These are phyloP conservation scores for Rhamphomyia laevipes DNA, from an alignment of 2,888 invertebrate species.

Conservation along the genomic window DNA sequence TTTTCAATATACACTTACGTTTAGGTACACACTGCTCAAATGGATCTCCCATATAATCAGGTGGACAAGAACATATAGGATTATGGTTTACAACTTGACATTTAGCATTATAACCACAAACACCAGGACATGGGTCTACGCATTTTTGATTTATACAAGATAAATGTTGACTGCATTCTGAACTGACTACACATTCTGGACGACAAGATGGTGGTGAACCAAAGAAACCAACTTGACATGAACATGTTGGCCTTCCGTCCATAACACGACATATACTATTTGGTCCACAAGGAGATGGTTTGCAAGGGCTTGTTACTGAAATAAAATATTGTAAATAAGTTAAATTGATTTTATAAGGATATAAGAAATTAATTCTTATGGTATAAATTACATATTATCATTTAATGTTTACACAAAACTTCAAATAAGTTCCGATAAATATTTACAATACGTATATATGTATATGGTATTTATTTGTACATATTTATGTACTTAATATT, in stretches of 20 bases:
- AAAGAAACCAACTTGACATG: constrained; percentile 57
- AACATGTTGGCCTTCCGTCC: constrained; percentile 63
- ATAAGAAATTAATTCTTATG: background rate
- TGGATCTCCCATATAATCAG: constrained; percentile 62
- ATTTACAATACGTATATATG: too few relatives aligned
- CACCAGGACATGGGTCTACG: constrained; percentile 62
- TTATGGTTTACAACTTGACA: constrained; percentile 72
- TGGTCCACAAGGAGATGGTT: constrained; percentile 67
- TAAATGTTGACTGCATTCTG: constrained; percentile 61
- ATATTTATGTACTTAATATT: background rate
- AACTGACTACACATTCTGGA: constrained; percentile 66
- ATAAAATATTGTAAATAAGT: constrained; percentile 16
- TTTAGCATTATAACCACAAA: constrained; percentile 63
- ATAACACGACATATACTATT: constrained; percentile 62
- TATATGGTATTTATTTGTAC: too few relatives aligned
- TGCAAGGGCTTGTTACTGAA: constrained; percentile 48
- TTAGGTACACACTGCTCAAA: constrained; percentile 51
- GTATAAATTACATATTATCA: too few relatives aligned
- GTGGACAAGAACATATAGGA: constrained; percentile 63
- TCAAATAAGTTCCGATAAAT: too few relatives aligned
- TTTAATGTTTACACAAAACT: too few relatives aligned
- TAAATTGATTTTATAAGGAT: background rate
- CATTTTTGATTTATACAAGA: constrained; percentile 71
- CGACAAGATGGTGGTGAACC: constrained; percentile 66
- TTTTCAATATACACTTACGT: constrained; percentile 24